Conservation (phyloP, 2,113 vertebrate genomes). For the Gallinago paraguaiae region DNA sequence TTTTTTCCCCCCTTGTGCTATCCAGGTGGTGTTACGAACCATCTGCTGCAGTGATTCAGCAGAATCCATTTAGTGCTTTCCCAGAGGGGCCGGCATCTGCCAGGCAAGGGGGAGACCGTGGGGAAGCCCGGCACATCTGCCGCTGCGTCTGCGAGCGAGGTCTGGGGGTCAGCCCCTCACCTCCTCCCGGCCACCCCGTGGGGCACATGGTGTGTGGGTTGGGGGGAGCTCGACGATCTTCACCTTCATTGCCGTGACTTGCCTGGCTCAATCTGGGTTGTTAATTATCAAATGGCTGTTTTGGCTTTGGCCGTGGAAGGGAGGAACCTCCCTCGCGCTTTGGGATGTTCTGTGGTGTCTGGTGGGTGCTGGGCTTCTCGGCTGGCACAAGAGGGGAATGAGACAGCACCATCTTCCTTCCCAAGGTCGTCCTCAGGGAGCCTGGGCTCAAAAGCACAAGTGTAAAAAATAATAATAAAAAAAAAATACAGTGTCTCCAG, state of each 20-base stretch:
- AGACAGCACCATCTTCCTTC: not conserved
- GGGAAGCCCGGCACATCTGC: constrained; percentile 60
- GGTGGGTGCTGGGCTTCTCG: not conserved
- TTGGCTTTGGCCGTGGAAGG: not conserved
- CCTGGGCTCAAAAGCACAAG: not conserved
- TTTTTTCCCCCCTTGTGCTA: not conserved
- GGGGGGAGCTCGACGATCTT: not conserved
- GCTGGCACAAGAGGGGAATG: not conserved
- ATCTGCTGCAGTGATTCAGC: constrained; percentile 70
- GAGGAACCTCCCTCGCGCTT: not conserved
- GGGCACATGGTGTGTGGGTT: not conserved
- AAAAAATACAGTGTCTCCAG: not conserved
- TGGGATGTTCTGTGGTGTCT: not conserved
- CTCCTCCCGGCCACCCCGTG: not conserved
- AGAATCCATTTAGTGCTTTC: constrained; percentile 67
- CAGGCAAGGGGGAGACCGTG: constrained; percentile 46
- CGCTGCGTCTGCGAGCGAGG: not conserved
- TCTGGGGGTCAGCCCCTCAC: constrained; percentile 28
- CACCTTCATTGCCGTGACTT: fast-evolving
- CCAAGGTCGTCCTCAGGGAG: not conserved
- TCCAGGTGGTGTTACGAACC: constrained; percentile 62
- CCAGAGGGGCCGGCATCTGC: constrained; percentile 62
- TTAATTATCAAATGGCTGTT: constrained; percentile 53
- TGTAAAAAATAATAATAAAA: not conserved
- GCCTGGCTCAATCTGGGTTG: not conserved